Base-by-base conservation (phyloP, 2,888 invertebrate genomes). In the Trichogramma evanescens region DNA sequence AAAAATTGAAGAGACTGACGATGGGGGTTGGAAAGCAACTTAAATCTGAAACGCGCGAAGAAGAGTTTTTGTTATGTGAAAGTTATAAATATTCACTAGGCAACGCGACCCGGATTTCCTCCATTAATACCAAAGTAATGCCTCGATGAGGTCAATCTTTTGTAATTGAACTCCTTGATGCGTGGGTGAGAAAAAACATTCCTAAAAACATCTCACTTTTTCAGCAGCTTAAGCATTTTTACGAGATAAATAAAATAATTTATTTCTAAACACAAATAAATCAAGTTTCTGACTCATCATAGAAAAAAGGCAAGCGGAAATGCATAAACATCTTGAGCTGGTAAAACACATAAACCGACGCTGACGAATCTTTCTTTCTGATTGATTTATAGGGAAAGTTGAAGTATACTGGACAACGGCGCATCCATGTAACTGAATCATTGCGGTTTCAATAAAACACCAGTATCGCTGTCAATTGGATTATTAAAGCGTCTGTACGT, bases 81-180 rank as follows among this genome's bases (percentile, higher is more conserved):
- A 64, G 55, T 58, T 64, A 69, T 71, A 70, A 70, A 71, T 71
- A 64, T 66, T 68, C 66, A 52, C 65, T 59, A 66, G 60, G 59
- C 63, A 67, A 69, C 68, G 62, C 65, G 66, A 68, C 63, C 70
- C 69, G 71, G 71, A 71, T 70, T 71, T 71, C 71, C 70, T 62
- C 70, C 67, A 71, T 71, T 71, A 71, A 71, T 71, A 71, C 66
- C 64, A 62, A 70, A 71, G 64, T 71, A n/a, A n/a, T 70, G 65
- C 58, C 65, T 62, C 65, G 66, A 66, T 66, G 67, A 66, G 66
- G 64, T 52, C 56, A 58, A 63, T 59, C 64, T 66, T 63, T 61
- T 56, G 58, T 63, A 1, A 26, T 26, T 26, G 3, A 26, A 26
- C 26, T 26, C 26, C 3, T 26, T 26, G 26, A 26, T 26, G 26